Evolutionary conservation across 2,888 invertebrate species (phyloP).

Genomic region (Philonicus albiceps): DNA sequence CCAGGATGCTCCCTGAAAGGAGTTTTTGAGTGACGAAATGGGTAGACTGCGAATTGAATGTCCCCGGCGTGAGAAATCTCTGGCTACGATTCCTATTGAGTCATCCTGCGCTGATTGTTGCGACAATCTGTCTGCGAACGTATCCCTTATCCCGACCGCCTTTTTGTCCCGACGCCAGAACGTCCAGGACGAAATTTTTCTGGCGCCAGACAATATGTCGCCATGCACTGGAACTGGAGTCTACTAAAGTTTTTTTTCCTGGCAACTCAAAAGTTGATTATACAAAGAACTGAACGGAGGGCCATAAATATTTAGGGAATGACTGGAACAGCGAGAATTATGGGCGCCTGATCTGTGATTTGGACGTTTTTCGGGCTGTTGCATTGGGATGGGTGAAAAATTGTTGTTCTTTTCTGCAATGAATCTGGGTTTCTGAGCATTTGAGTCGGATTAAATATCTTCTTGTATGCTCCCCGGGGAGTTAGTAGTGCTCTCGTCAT

Average conservation of each 20-base stretch:
- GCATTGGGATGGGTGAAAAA: not conserved
- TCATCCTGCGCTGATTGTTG: conserved; percentile 38
- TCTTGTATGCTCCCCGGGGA: not conserved
- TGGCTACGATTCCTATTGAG: conserved; percentile 16
- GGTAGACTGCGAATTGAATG: conserved; percentile 32
- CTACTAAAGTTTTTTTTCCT: not conserved
- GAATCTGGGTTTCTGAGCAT: not conserved
- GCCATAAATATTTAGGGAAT: conserved; percentile 5
- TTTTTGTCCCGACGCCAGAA: not conserved
- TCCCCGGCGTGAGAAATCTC: conserved; percentile 37
- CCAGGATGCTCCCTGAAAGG: conserved; percentile 34
- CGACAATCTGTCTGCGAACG: not conserved
- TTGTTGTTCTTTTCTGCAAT: not conserved
- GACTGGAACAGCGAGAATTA: not conserved
- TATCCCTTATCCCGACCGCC: not conserved
- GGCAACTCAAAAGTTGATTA: conserved; percentile 20
- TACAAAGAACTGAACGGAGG: conserved; percentile 17
- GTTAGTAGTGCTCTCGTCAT: not conserved
- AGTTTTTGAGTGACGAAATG: conserved; percentile 32
- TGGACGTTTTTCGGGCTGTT: not conserved
- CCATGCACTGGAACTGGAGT: conserved; percentile 34
- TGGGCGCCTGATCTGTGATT: conserved; percentile 12
- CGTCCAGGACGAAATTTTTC: not conserved
- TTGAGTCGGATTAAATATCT: not conserved
- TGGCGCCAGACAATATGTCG: conserved; percentile 48